phyloP scores from a whole-genome alignment of 2,888 invertebrate species.

The Oeneis ivallda region DNA sequence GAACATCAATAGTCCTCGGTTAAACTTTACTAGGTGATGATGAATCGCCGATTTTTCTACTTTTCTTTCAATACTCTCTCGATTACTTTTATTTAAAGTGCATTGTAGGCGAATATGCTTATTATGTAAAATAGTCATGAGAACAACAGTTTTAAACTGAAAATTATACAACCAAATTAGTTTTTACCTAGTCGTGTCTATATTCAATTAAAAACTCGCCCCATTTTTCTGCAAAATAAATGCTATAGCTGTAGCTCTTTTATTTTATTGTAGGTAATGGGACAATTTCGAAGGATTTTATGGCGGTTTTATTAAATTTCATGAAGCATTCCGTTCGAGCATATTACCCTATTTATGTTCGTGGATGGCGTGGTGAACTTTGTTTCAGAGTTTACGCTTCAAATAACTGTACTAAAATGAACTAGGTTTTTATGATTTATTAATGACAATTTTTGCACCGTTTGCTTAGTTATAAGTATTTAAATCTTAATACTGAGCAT shows the following conservation, averaged over 20 bases:
- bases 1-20: too few species aligned
- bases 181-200: not conserved
- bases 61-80: too few species aligned
- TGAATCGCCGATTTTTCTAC: too few species aligned
- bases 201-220: constrained; percentile 6
- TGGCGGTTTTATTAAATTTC: constrained; percentile 29
- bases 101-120: too few species aligned
- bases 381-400: constrained; percentile 25
- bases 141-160: not conserved
- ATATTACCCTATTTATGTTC: constrained; percentile 28
- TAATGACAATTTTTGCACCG: not conserved
- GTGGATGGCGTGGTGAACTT: constrained; percentile 25
- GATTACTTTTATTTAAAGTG: too few species aligned
- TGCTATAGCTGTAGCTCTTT: constrained; percentile 5
- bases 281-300: constrained; percentile 28
- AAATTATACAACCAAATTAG: not conserved
- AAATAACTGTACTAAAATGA: constrained; percentile 18
- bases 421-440: constrained; percentile 6
- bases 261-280: constrained; percentile 17
- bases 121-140: not conserved
- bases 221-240: not conserved
- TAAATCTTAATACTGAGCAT: too few species aligned
- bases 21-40: too few species aligned
- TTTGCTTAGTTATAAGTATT: not conserved
- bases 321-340: constrained; percentile 25